Evolutionary conservation across 2,888 invertebrate genomes (phyloP).

Genomic region (Molanna angustata): DNA sequence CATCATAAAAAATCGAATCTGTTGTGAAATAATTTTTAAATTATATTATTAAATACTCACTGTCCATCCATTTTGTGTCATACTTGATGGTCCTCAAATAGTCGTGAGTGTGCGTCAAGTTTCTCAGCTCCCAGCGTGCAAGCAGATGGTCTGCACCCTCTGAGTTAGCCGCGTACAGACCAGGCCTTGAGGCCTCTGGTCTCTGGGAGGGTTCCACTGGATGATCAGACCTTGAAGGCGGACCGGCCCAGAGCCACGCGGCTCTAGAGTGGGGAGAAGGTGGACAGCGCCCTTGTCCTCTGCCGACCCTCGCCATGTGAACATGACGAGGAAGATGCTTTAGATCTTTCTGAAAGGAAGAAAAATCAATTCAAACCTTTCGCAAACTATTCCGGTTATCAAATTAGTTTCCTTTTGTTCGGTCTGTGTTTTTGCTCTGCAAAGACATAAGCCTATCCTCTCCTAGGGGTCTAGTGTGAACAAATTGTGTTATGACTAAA

Average conservation of each 20-base stretch:
- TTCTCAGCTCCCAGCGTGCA: slow-evolving; percentile 27
- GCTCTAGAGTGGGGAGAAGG: slow-evolving; percentile 16
- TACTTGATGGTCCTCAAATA: slow-evolving; percentile 30
- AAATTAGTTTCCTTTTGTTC: no score
- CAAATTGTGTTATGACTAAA: no score
- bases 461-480: no score
- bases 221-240: background rate
- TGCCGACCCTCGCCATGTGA: slow-evolving; percentile 27
- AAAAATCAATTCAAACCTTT: no score
- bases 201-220: background rate
- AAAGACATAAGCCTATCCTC: no score
- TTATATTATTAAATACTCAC: slow-evolving; percentile 20
- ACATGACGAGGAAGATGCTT: slow-evolving; percentile 29
- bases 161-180: slow-evolving; percentile 11
- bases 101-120: slow-evolving; percentile 10
- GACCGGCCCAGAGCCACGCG: slow-evolving; percentile 13
- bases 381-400: no score
- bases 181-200: background rate
- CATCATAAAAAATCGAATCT: no score
- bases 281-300: slow-evolving; percentile 25
- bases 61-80: slow-evolving; percentile 30
- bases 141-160: slow-evolving; percentile 22
- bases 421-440: no score
- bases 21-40: no score
- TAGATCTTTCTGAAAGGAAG: slow-evolving; percentile 22